A percentile compares a stretch with the other conserved stretches of the same genome.
These are phyloP conservation scores for Paradoxurus hermaphroditus DNA, from an alignment of 2,113 vertebrate species.

Conservation along the genomic window DNA sequence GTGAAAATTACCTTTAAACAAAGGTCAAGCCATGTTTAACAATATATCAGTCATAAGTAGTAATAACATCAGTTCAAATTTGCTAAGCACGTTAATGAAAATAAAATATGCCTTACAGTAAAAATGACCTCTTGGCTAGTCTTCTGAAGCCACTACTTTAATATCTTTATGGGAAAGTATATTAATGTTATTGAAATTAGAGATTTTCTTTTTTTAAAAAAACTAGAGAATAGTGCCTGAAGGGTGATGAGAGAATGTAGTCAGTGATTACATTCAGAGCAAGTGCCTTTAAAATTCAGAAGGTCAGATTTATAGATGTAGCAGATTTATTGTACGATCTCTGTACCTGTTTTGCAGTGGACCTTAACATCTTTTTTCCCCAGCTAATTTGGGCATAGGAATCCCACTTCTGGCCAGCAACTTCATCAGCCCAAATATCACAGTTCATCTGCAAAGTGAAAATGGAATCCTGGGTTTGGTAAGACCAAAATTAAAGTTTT, in stretches of 20 bases:
- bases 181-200: background rate
- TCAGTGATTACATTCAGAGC: background rate
- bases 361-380: slow-evolving; percentile 80
- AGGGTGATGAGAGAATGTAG: background rate
- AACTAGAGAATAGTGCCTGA: background rate
- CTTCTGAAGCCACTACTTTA: slow-evolving; percentile 22
- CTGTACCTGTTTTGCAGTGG: background rate
- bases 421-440: slow-evolving; percentile 95
- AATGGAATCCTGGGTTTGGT: slow-evolving; percentile 98
- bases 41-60: background rate
- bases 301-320: background rate
- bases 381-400: slow-evolving; percentile 98
- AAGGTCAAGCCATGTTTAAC: background rate
- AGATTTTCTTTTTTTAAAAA: slow-evolving; percentile 34
- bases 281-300: background rate
- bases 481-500: slow-evolving; percentile 76
- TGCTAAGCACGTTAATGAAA: background rate
- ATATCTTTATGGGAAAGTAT: background rate
- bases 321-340: background rate
- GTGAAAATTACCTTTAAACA: slow-evolving; percentile 37
- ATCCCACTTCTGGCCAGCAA: slow-evolving; percentile 98
- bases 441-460: slow-evolving; percentile 97
- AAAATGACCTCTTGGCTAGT: background rate
- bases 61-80: background rate
- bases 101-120: background rate